These are phyloP conservation scores for Sebastolobus alascanus DNA, from an alignment of 2,797 vertebrate species.

Conservation along the genomic window DNA sequence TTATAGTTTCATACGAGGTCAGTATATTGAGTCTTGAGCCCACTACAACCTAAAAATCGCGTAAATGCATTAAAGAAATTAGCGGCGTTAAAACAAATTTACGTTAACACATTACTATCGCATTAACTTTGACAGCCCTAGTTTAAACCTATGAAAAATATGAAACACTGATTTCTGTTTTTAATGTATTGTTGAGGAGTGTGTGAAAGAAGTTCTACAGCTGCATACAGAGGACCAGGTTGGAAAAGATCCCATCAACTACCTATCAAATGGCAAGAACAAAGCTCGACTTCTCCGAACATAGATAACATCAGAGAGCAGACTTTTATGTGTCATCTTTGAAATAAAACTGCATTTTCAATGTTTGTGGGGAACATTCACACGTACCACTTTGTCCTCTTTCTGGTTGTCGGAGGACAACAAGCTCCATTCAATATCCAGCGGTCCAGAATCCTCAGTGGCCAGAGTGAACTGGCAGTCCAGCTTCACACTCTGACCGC, in stretches of 20 bases:
- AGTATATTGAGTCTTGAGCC: no score
- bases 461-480: conserved; percentile 88
- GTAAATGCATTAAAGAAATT: no score
- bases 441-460: conserved; percentile 84
- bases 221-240: conserved; percentile 4
- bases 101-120: no score
- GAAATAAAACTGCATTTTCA: neutral
- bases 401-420: conserved; percentile 91
- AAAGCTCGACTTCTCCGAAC: conserved; percentile 9
- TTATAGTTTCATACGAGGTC: no score
- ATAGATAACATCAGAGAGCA: neutral
- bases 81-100: no score
- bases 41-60: no score
- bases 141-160: no score
- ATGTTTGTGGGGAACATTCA: neutral
- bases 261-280: conserved; percentile 7
- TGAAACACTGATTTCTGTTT: neutral
- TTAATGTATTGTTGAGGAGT: neutral
- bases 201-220: conserved; percentile 6
- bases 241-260: conserved; percentile 10
- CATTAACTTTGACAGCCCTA: no score
- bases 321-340: neutral
- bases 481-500: conserved; percentile 90
- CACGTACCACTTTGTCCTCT: conserved; percentile 90
- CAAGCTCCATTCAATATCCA: conserved; percentile 96